Base-by-base conservation (phyloP, 1,140 invertebrate species). In the Bombus sibiricus region DNA sequence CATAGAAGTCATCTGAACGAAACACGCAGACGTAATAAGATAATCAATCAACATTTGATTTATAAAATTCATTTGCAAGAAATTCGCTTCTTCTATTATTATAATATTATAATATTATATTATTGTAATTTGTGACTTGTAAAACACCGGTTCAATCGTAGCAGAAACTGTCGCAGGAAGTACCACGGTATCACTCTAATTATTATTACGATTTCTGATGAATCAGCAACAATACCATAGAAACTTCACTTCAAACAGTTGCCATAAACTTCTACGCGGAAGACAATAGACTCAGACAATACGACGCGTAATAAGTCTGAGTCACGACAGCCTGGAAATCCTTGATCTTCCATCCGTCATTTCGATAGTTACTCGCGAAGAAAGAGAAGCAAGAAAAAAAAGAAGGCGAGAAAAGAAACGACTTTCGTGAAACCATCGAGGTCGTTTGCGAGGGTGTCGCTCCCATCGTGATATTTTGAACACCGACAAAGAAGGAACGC, bases 401-500 rank as follows among this genome's bases (percentile, higher is more conserved):
- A n/a, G 25, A 13, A 25, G 37, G 10, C 10, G 39, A 8, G 32
- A 28, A 8, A 41, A 18, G 18, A 53, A 53, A 53, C 47, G 18
- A 53, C 47, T 64, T 39, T 32, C 28, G 25, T 18, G 34, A 32
- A 59, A 39, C 18, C 28, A 34, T 3, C 43, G 25, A 69, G 13
- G 37, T n/a, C 72, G 28, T 75, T 39, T 9, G 12, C 22, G 32
- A 66, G 72, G 32, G 43, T 47, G 47, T 34, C 13, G 28, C 34
- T 77, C 47, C 47, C 81, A 69, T 41, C 22, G 34, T 43, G 10
- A 64, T 74, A 34, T 32, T 43, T 43, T 12, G 1, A 47, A 25
- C 62, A 15, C n/a, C 15, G 59, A 78, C 62, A 83, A 82, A 86
- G 43, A 69, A 84, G 43, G 9, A 28, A 59, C 53, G 39, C 66